These are phyloP conservation scores for Episyrphus balteatus DNA, from an alignment of 1,140 invertebrate genomes.

Conservation along the genomic window DNA sequence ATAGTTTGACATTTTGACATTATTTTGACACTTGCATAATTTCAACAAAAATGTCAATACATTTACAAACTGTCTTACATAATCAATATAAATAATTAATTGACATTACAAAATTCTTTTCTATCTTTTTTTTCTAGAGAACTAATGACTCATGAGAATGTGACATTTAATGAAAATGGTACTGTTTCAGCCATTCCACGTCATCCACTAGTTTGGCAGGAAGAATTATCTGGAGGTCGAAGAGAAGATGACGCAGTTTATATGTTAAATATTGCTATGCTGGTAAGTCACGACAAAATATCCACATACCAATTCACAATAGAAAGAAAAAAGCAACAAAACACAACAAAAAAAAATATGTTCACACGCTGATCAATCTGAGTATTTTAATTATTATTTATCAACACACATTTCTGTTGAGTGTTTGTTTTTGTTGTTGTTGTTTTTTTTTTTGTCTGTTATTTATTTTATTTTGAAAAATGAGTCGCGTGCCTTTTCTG, in stretches of 20 bases:
- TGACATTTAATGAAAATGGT: slow-evolving; percentile 62
- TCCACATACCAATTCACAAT: not conserved
- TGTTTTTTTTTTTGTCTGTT: too few species aligned
- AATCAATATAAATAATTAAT: not conserved
- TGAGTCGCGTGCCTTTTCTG: slow-evolving; percentile 3
- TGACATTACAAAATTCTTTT: not conserved
- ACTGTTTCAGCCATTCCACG: slow-evolving; percentile 55
- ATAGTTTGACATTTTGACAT: too few species aligned
- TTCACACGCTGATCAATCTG: too few species aligned
- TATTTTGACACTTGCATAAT: too few species aligned
- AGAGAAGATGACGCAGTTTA: slow-evolving; percentile 64
- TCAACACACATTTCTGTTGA: too few species aligned
- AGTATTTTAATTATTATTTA: too few species aligned
- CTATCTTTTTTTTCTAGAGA: slow-evolving; percentile 42
- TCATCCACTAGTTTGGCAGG: slow-evolving; percentile 60
- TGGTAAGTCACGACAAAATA: slow-evolving; percentile 52
- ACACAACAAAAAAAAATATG: too few species aligned
- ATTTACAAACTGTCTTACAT: too few species aligned
- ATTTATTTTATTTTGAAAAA: not conserved
- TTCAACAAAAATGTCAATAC: not conserved
- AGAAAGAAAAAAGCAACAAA: too few species aligned
- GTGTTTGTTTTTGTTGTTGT: too few species aligned
- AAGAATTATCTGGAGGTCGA: slow-evolving; percentile 54
- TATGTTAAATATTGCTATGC: slow-evolving; percentile 76
- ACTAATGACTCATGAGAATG: slow-evolving; percentile 52